Base-by-base conservation (phyloP, 2,797 vertebrate species). In the Epinephelus coioides region DNA sequence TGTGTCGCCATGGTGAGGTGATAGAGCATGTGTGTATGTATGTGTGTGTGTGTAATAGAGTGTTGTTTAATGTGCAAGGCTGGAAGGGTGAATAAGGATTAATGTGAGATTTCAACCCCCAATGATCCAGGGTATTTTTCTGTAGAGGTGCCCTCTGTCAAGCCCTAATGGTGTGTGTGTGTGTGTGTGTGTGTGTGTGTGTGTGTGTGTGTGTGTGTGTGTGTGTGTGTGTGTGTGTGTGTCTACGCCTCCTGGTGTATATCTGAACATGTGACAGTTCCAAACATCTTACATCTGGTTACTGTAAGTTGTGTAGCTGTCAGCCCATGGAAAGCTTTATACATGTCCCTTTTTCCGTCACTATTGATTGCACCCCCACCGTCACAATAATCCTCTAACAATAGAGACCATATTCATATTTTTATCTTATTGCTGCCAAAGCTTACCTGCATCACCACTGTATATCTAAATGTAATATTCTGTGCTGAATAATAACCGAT, bases 81-180 rank as follows among this genome's bases (percentile, higher is more conserved):
- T 85, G 84, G 70, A 78, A 80, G 82, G 81, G 62, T 83, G 81
- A 87, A 82, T 60, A 44, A 77, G 87, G 89, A 91, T 94, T 92
- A 94, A 91, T 91, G 81, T 51, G 79, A 90, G 85, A 91, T 89
- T 88, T 90, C 75, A 78, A 76, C 55, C 69, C 70, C 66, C 78
- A 88, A 53, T 86, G 82, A 91, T 80, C 78, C 77, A n/a, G 70
- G 79, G 53, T 72, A 47, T 82, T 79, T 88, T 66, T 54, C 55
- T 72, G 46, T 43, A 27, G 56, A 66, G 60, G 74, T 79, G 74
- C 69, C 69, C 80, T 86, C 76, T 89, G 57, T 84, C 54, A 68
- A 61, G 55, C 66, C 78, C 67, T 84, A 82, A 86, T 76, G 61
- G 27, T 30, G 59, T 69, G 10, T 55, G 50, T 1, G 30, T 34